Base-by-base conservation (phyloP, 2,113 vertebrate genomes). In the Pterophyllum scalare region DNA sequence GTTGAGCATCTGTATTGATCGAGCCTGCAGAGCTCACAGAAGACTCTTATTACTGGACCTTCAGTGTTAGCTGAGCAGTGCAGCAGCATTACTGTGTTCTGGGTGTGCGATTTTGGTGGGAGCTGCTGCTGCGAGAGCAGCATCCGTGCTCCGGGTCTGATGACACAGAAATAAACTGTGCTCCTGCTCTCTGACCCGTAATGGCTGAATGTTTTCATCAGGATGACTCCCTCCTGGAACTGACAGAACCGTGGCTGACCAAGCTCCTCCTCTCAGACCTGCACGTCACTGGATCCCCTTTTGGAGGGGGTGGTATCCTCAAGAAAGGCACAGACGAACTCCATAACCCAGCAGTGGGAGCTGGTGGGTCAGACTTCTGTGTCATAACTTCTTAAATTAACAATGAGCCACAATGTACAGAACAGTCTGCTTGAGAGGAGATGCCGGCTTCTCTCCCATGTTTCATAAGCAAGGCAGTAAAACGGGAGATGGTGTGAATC, bases 321-420 rank as follows among this genome's bases (percentile, higher is more conserved):
- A 79, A n/a, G 40, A 78, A 83, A 20, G 86, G 84, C 77, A 80
- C 91, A 85, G 52, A 54, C 83, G 10, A 91, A 94, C 91, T 87
- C 85, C 12, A 49, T 91, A 91, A 94, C 92, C 91, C 79, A 11
- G n/a, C 83, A 77, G 90, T 10, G n/a, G 59, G 43, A 58, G 72
- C 11, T 64, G 81, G 60, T 7, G 15, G 72, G 79, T 17, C 15
- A 19, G 62, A 83, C 75, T 82, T 89, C 49, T 87, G 67, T 87
- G 92, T 85, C 91, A 76, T 78, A 84, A 84, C 83, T 61, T 85
- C 59, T 75, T 94, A 74, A 93, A 93, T 94, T 86, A 94, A 86
- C 88, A 75, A 94, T 89, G 91, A 93, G 92, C 77, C 9, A 79
- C 80, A 35, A 88, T 31, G 64, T 78, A 62, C 75, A 74, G 79